Evolutionary conservation across 2,888 invertebrate genomes (phyloP), one percentile per base, ranked within the genome.

Genomic region (Drosophila greeni): DNA sequence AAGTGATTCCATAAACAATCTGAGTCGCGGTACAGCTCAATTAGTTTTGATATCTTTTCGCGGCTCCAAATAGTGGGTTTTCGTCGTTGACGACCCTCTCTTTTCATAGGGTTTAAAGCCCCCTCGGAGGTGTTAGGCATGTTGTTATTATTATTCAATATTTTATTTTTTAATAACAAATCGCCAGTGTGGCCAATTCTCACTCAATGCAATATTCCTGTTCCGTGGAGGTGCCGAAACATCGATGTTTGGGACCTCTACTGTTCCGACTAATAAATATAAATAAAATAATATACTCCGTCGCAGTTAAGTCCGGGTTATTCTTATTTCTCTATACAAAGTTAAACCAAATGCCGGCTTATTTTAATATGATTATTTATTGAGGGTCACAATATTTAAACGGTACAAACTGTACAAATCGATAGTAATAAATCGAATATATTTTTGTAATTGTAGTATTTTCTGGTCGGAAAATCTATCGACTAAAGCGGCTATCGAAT

Each of bases 1-100:
- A 85, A 85, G 53, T 85, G 86, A 60, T 89, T 88, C 88, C 88
- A 89, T 9, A 89, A 72, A 49, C 88, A 88, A 59, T 88, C 86
- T 31, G 87, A 84, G 0, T 75, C 62, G 18, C 86, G 82, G 42
- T 89, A 89, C 0, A 87, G 67, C 2, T 85, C 74, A 33, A 89
- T 88, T 1, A 89, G 71, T 12, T 85, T 81, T 5, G 75, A 71
- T 7, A 87, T 87, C 65, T 86, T 87, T 20, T 88, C 86, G 2
- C 85, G 71, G 8, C 87, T 86, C 88, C 89, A 89, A 20, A 84
- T 75, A 1, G 75, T 77, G 1, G 69, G 53, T 37, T 76, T 85
- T 0, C 78, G 73, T 2, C 59, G 60, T 34, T 68, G 70, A 6
- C 68, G 61, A 6, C 56, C 37, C 2, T 11, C 68, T 24, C 55